A percentile compares a stretch with the other conserved stretches of the same genome.
Evolutionary conservation across 2,888 invertebrate species (phyloP).

Genomic region (Xylota sylvarum): DNA sequence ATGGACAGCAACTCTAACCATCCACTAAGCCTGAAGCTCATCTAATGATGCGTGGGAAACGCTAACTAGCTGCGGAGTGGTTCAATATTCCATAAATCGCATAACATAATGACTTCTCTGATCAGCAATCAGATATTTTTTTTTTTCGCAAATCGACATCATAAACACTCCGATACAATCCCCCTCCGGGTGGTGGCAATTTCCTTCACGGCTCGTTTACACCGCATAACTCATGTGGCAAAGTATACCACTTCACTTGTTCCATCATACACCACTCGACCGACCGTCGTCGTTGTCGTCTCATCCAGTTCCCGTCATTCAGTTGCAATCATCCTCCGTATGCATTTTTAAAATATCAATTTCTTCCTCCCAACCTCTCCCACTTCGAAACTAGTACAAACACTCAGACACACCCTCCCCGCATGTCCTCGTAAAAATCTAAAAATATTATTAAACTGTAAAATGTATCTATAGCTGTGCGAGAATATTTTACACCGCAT

Average conservation of each 20-base stretch:
- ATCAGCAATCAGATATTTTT: slow-evolving; percentile 61
- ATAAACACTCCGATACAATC: slow-evolving; percentile 56
- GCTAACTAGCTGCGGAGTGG: slow-evolving; percentile 52
- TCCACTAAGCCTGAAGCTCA: slow-evolving; percentile 15
- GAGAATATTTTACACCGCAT: slow-evolving; percentile 38
- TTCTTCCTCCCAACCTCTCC: slow-evolving; percentile 9
- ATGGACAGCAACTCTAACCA: slow-evolving; percentile 4
- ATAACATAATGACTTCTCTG: slow-evolving; percentile 49
- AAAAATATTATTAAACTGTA: slow-evolving; percentile 70
- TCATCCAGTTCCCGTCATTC: slow-evolving; percentile 26
- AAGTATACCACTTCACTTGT: slow-evolving; percentile 57
- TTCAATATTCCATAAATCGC: slow-evolving; percentile 64
- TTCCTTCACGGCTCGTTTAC: slow-evolving; percentile 67
- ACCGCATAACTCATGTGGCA: slow-evolving; percentile 64
- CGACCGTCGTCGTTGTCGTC: slow-evolving; percentile 23
- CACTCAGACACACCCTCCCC: slow-evolving; percentile 40
- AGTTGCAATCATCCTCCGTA: slow-evolving; percentile 46
- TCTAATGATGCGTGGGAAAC: slow-evolving; percentile 72
- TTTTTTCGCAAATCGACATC: slow-evolving; percentile 65
- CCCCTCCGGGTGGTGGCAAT: slow-evolving; percentile 52
- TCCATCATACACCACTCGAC: slow-evolving; percentile 41
- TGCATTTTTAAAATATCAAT: slow-evolving; percentile 72
- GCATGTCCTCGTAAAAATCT: slow-evolving; percentile 55
- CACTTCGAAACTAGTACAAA: slow-evolving; percentile 1
- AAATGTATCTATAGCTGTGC: slow-evolving; percentile 48